Evolutionary conservation across 2,797 vertebrate species (phyloP).

Genomic region (Fistularia commersonii): DNA sequence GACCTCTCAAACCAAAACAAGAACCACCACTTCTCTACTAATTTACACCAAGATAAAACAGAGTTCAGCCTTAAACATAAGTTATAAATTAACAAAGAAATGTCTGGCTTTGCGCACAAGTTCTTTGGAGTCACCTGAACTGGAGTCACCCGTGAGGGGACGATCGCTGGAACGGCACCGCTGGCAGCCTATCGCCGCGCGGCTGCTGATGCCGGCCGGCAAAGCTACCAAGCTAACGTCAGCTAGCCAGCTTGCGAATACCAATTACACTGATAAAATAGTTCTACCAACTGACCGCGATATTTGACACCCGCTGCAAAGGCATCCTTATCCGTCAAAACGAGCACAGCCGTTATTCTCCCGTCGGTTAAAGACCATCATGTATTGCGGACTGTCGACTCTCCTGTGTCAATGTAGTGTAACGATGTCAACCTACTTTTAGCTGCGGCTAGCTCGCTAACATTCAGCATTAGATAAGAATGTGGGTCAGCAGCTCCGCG

Average conservation of each 20-base stretch:
- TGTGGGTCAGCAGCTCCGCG: slow-evolving; percentile 62
- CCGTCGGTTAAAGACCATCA: slow-evolving; percentile 8
- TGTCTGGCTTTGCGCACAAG: no score
- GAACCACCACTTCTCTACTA: no score
- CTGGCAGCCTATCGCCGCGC: neutral
- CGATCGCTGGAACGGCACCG: slow-evolving; percentile 51
- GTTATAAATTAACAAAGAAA: no score
- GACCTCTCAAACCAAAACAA: no score
- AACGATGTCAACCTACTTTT: slow-evolving; percentile 40
- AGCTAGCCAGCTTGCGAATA: slow-evolving; percentile 43
- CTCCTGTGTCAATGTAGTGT: slow-evolving; percentile 6
- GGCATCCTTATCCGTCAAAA: neutral
- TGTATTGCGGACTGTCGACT: slow-evolving; percentile 12
- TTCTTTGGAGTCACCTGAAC: no score
- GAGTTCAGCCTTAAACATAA: no score
- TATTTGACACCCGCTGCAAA: slow-evolving; percentile 7
- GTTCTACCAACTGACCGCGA: slow-evolving; percentile 31
- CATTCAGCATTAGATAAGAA: slow-evolving; percentile 59
- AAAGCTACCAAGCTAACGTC: slow-evolving; percentile 38
- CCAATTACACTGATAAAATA: slow-evolving; percentile 35
- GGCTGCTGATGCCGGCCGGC: slow-evolving; percentile 44
- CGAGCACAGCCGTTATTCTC: neutral
- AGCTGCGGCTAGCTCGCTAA: slow-evolving; percentile 52
- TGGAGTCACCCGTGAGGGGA: no score
- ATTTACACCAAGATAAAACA: no score